These are phyloP conservation scores for Candoia aspera DNA, from an alignment of 2,113 vertebrate species.

Conservation along the genomic window DNA sequence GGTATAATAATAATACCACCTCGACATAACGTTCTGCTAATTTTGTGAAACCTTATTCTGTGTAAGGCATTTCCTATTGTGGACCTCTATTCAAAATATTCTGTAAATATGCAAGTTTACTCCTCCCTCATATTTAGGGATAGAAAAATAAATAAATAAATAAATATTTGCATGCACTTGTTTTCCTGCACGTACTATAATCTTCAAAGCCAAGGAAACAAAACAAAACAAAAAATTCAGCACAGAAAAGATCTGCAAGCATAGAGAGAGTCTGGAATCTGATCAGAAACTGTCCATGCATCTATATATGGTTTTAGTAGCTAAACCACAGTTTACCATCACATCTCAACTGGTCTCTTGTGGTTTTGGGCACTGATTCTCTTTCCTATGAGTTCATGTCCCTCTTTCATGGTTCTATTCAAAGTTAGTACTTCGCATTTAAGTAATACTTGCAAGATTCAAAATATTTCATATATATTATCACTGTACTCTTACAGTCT, in stretches of 20 bases:
- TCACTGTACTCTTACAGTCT: neutral
- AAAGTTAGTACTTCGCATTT: neutral
- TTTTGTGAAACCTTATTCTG: neutral
- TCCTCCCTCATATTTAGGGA: neutral
- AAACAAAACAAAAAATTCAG: neutral
- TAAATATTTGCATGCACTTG: neutral
- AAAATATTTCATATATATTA: neutral
- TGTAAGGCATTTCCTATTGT: neutral
- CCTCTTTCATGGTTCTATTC: neutral
- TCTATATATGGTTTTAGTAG: neutral
- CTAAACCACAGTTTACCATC: neutral
- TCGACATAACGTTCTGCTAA: neutral
- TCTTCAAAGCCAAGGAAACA: neutral
- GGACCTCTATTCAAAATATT: neutral
- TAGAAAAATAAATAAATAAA: no score
- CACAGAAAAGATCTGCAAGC: neutral
- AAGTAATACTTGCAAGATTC: neutral
- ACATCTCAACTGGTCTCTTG: no score
- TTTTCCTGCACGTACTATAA: neutral
- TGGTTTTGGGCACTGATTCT: neutral
- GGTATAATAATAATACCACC: neutral
- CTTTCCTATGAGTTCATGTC: neutral
- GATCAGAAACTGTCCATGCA: neutral
- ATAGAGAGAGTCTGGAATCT: neutral
- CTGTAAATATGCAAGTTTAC: neutral